Base-by-base conservation (phyloP, 2,113 vertebrate genomes). In the Scalopus aquaticus region DNA sequence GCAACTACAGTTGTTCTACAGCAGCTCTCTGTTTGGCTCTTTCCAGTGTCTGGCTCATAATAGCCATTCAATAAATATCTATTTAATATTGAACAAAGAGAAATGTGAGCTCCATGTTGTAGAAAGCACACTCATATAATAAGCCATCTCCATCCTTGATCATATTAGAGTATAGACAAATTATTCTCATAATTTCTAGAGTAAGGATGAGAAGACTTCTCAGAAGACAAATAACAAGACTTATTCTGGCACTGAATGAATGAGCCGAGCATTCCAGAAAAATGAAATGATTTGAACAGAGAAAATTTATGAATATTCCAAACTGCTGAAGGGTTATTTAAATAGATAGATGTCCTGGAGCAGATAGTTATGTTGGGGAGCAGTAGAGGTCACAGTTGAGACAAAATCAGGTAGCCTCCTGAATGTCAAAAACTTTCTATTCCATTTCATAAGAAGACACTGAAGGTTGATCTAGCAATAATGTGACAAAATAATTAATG, bases 11-110 rank as follows among this genome's bases (percentile, higher is more conserved):
- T 93, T 79, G 60, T 76, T 91, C 56, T 83, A 10, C 64, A 87
- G 65, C 16, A 89, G 62, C 37, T 90, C 22, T 89, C 49, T 94
- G 42, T 58, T 95, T 79, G 42, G 13, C 22, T 83, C 10, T 87
- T 86, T 76, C 32, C 65, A 94, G 30, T 22, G 15, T 12, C 51
- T 73, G 32, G 8, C 28, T 58, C 73, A 20, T 90, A 92, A 70
- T 13, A 84, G 28, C 9, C 35, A 90, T 70, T 96, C 84, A 58
- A 90, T 95, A 84, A 80, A 65, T 91, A 88, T 83, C 64, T 60
- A 72, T 39, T 93, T 94, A 96, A 76, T 73, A 96, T 60, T 93
- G 54, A 94, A 62, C 87, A 91, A 87, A 79, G n/a, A 91, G 22
- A 82, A 77, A 65, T 20, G 19, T 44, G 35, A 91, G 46, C 30